Percentiles rank a stretch among this genome's conserved stretches.
Conservation (phyloP, 2,113 vertebrate genomes). For the Sebastes fasciatus region DNA sequence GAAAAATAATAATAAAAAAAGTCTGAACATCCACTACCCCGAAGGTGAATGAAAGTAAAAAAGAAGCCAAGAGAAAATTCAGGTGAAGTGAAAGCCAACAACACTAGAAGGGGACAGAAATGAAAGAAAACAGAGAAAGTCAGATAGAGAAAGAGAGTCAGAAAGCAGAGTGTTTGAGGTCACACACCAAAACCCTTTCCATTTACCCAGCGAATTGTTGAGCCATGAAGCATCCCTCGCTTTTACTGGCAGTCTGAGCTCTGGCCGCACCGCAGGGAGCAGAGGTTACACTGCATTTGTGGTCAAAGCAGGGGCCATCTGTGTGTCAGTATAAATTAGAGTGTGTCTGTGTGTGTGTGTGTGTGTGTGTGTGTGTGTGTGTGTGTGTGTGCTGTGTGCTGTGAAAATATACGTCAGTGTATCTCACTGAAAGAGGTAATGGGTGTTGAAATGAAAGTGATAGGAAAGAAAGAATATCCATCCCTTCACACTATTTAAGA, state of each 20-base stretch:
- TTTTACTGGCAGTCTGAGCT: conserved; percentile 85
- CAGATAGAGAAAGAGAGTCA: conserved; percentile 19
- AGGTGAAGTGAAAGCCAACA: conserved; percentile 9
- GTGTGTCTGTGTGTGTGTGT: conserved; percentile 48
- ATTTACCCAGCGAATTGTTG: conserved; percentile 86
- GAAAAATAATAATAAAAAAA: not conserved
- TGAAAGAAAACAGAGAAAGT: conserved; percentile 23
- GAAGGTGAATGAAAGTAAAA: not conserved
- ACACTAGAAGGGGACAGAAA: conserved; percentile 18
- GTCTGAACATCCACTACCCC: not conserved
- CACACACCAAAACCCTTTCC: conserved; percentile 82
- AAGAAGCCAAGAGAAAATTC: conserved; percentile 1
- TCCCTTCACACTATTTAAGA: not conserved
- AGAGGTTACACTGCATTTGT: conserved; percentile 84
- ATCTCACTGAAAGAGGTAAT: conserved; percentile 1
- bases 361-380: conserved; percentile 41
- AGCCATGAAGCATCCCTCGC: conserved; percentile 85
- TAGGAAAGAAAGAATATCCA: not conserved
- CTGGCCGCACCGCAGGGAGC: conserved; percentile 81
- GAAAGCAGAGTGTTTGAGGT: conserved; percentile 78
- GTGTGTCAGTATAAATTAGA: conserved; percentile 79
- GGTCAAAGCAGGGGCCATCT: conserved; percentile 82
- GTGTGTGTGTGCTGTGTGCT: conserved; percentile 13
- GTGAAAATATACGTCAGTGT: no score
- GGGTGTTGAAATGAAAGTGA: conserved; percentile 14